A percentile compares a stretch with the other conserved stretches of the same genome.
phyloP scores from a whole-genome alignment of 2,113 vertebrate species.

The Ciconia boyciana region DNA sequence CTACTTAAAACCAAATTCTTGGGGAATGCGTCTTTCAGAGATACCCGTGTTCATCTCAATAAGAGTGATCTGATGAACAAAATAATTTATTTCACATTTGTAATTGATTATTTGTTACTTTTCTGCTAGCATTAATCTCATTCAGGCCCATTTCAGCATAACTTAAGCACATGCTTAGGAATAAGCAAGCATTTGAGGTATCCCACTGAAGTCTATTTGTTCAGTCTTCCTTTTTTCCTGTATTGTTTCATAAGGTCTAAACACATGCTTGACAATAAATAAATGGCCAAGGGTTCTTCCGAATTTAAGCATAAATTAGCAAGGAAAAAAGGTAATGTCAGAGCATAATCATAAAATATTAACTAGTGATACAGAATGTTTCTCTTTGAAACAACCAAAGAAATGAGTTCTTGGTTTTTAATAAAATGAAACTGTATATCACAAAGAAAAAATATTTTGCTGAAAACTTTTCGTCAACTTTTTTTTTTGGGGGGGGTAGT shows the following conservation, averaged over 20 bases:
- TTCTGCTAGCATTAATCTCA: background rate
- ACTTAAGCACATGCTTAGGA: background rate
- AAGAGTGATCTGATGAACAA: background rate
- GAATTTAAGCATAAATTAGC: background rate
- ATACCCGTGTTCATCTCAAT: accelerated
- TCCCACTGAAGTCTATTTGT: background rate
- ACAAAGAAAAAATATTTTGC: background rate
- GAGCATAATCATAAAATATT: background rate
- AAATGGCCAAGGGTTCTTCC: background rate
- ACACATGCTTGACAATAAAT: background rate
- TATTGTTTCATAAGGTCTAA: background rate
- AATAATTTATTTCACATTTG: background rate
- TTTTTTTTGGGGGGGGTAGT: accelerated
- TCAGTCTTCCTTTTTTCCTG: background rate
- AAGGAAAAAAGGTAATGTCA: background rate
- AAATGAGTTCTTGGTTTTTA: background rate
- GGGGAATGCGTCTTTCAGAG: background rate
- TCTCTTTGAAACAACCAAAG: background rate
- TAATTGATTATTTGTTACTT: background rate
- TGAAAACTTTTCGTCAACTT: background rate
- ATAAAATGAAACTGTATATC: background rate
- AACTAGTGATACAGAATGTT: background rate
- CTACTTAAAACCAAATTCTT: background rate
- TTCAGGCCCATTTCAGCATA: background rate
- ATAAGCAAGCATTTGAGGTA: background rate